Evolutionary conservation across 2,888 invertebrate genomes (phyloP).

Genomic region (Monopis laevigella): DNA sequence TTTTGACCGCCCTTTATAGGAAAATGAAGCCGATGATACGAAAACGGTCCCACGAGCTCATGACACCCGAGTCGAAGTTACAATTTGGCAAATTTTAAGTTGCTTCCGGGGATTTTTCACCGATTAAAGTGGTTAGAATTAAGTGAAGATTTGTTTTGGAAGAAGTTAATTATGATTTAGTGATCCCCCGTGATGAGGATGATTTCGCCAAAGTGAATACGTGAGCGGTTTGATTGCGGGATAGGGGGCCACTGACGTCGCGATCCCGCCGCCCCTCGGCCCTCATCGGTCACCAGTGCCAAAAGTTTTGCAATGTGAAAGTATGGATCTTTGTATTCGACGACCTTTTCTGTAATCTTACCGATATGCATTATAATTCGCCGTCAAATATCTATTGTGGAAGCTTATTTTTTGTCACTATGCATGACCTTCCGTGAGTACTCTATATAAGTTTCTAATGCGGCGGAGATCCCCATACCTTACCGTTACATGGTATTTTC

Average conservation of each 20-base stretch:
- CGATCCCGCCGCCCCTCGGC: constrained; percentile 40
- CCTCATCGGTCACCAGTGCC: constrained; percentile 40
- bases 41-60: constrained; percentile 62
- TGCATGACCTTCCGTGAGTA: constrained; percentile 42
- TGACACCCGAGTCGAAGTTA: constrained; percentile 59
- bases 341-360: constrained; percentile 41
- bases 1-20: constrained; percentile 28
- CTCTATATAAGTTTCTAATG: no score
- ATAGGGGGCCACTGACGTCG: constrained; percentile 60
- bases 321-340: constrained; percentile 63
- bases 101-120: constrained; percentile 25
- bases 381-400: constrained; percentile 17
- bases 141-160: constrained; percentile 5
- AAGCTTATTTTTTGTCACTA: constrained; percentile 35
- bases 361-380: no score
- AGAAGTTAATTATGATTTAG: constrained; percentile 31
- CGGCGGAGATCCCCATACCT: no score
- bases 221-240: constrained; percentile 50
- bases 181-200: constrained; percentile 33
- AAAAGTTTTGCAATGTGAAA: constrained; percentile 68
- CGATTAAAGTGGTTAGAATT: not conserved
- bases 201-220: constrained; percentile 41
- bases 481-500: no score
- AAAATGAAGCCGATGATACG: constrained; percentile 37
- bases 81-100: constrained; percentile 50